Base-by-base conservation (phyloP, 2,888 invertebrate genomes). In the Caenorhabditis macrosperma region DNA sequence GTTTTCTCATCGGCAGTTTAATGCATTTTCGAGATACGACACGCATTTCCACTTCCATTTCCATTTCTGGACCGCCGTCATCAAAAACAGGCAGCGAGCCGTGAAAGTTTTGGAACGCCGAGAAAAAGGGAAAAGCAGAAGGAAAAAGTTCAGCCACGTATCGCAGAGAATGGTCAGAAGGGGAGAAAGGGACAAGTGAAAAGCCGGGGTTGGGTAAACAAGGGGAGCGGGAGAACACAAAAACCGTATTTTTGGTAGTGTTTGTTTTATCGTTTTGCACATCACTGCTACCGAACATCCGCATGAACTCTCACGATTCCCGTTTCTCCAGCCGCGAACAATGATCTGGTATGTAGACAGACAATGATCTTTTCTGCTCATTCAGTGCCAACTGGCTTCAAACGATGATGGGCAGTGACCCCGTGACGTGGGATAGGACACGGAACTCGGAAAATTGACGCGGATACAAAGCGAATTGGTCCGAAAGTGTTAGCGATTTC, bases 261-360 rank as follows among this genome's bases (percentile, higher is more conserved):
- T 74, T 74, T 74, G 74, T 64, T 74, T 59, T 64, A 74, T 50
- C 74, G 74, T 74, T 74, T 64, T 64, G 74, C 74, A 74, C 64
- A 74, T 74, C 64, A 72, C 71, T 69, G 60, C 69, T 69, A 54
- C 69, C 71, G 61, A 71, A 71, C 72, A 72, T 72, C 63, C 72
- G 63, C 55, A 72, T 61, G 71, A 72, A 72, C 71, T 72, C 35
- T 44, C 72, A 74, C 74, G 64, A 74, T 35, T 71, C 54, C 50
- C 12, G 5, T 15, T 38, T 17, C 17, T 44, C 44, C 17, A 17
- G 15, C 54, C 52, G 52, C 35, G 63, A 72, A 72, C 63, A 63
- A 55, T 46, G 57, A 48, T 35, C 28, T 26, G 33, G 22, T 28
- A 20, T 33, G 33, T 22, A 48, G 52, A 52, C 60, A 17, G 12